Percentiles rank a stretch among this genome's conserved stretches.
These are phyloP conservation scores for Meriones psammophilus DNA, from an alignment of 2,797 vertebrate genomes.

Conservation along the genomic window DNA sequence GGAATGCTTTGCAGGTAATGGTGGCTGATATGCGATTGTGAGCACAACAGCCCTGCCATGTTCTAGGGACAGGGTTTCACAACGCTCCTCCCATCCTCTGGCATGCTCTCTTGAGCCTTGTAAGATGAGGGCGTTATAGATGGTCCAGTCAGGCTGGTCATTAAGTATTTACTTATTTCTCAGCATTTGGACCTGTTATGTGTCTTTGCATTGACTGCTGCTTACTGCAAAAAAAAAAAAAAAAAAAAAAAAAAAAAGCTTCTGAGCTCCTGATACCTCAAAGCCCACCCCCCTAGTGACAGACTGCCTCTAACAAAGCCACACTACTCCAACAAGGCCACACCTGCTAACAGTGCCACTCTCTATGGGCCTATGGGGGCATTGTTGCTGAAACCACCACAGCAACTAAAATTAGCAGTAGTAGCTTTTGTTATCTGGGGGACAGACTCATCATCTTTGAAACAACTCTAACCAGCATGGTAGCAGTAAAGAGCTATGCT, in stretches of 20 bases:
- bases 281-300: neutral
- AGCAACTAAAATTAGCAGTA: neutral
- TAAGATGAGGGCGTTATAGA: neutral
- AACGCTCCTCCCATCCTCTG: neutral
- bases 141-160: neutral
- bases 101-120: neutral
- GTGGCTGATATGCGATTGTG: neutral
- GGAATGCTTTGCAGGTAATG: neutral
- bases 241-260: neutral
- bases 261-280: neutral
- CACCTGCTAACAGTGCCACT: neutral
- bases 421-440: neutral
- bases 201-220: neutral
- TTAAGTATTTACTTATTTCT: neutral
- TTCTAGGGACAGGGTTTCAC: neutral
- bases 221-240: neutral
- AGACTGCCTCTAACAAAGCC: neutral
- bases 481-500: conserved; percentile 5
- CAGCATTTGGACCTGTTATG: neutral
- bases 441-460: neutral
- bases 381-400: neutral
- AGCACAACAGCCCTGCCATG: neutral
- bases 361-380: neutral
- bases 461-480: neutral
- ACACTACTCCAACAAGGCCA: neutral